Conservation (phyloP, 1,140 invertebrate genomes). For the Drosophila paulistorum region DNA sequence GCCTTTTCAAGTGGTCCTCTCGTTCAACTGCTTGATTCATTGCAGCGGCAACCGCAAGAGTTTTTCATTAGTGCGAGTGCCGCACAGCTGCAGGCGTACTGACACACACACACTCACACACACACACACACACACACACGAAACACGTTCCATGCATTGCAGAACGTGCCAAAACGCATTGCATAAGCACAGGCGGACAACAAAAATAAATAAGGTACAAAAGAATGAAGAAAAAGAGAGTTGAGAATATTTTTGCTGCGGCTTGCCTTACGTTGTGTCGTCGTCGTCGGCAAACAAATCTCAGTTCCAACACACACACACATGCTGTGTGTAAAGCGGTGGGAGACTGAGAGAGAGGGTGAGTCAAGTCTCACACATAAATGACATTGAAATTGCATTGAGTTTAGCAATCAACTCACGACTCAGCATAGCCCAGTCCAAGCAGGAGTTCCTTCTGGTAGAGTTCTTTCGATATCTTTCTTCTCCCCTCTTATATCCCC, state of each 20-base stretch:
- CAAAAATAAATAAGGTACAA: slow-evolving; percentile 66
- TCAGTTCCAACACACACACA: slow-evolving; percentile 37
- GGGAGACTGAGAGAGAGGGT: no score
- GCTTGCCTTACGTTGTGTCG: slow-evolving; percentile 32
- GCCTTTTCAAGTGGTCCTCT: slow-evolving; percentile 15
- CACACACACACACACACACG: slow-evolving; percentile 29
- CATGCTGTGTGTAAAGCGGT: background rate
- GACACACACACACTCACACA: slow-evolving; percentile 28
- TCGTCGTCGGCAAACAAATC: slow-evolving; percentile 62
- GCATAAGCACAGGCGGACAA: slow-evolving; percentile 75
- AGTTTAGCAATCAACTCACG: slow-evolving; percentile 76
- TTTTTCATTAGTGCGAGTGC: slow-evolving; percentile 79
- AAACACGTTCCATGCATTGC: slow-evolving; percentile 61
- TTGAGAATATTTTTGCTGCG: slow-evolving; percentile 52
- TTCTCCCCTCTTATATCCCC: background rate
- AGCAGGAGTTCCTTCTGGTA: slow-evolving; percentile 22
- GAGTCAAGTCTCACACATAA: slow-evolving; percentile 11
- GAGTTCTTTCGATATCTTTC: slow-evolving; percentile 4
- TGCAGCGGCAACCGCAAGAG: slow-evolving; percentile 49
- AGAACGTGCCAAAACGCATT: slow-evolving; percentile 72
- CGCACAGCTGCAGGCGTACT: slow-evolving; percentile 43
- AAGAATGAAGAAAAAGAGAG: slow-evolving; percentile 22
- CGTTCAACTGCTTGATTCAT: slow-evolving; percentile 12
- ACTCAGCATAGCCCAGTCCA: slow-evolving; percentile 43
- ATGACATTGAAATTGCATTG: slow-evolving; percentile 58